Conservation (phyloP, 2,113 vertebrate genomes). For the Lampris incognitus region DNA sequence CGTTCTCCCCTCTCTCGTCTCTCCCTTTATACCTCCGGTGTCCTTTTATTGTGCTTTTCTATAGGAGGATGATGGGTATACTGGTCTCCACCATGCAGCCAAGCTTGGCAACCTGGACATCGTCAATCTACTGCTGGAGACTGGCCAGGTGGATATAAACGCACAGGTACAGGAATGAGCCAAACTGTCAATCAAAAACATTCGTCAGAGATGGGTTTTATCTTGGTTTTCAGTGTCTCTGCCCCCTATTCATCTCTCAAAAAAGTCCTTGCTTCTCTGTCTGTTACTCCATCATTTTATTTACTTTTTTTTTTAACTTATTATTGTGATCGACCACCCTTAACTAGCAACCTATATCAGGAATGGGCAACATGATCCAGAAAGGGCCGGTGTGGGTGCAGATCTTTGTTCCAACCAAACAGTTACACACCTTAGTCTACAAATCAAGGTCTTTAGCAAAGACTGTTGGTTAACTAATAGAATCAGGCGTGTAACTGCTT, state of each 20-base stretch:
- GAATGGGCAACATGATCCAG: no score
- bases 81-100: slow-evolving; percentile 92
- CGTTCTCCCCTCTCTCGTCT: neutral
- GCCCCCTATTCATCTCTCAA: neutral
- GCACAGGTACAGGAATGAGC: slow-evolving; percentile 84
- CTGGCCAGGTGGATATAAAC: slow-evolving; percentile 92
- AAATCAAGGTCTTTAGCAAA: no score
- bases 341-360: no score
- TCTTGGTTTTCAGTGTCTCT: neutral
- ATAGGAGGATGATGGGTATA: slow-evolving; percentile 92
- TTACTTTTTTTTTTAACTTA: no score
- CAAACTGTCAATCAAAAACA: neutral
- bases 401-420: no score
- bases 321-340: no score
- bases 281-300: no score
- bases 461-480: no score
- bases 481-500: no score
- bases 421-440: no score
- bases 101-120: slow-evolving; percentile 90
- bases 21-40: neutral
- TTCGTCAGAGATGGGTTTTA: neutral
- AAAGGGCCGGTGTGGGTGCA: no score
- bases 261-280: no score
- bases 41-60: neutral
- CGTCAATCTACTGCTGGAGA: slow-evolving; percentile 88